A percentile compares a stretch with the other conserved stretches of the same genome.
Conservation (phyloP, 1,140 invertebrate genomes). For the Tetraneura akinire region DNA sequence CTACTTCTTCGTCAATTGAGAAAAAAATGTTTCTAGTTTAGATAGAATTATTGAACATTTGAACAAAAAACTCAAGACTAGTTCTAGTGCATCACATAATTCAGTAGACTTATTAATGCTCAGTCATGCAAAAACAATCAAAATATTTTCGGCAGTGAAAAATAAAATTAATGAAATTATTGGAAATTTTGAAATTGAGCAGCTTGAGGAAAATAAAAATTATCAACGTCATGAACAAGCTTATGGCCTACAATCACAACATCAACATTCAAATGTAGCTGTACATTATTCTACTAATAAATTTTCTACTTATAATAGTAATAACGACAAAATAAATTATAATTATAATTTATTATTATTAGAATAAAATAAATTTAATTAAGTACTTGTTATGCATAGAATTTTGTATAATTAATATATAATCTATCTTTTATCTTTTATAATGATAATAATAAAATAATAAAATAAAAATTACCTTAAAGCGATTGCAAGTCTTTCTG, state of each 20-base stretch:
- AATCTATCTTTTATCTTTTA: background rate
- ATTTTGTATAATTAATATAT: conserved; percentile 1
- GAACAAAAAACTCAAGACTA: background rate
- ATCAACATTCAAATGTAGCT: background rate
- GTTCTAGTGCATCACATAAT: background rate
- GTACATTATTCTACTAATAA: background rate
- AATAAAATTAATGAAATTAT: background rate
- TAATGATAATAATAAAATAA: too few relatives aligned
- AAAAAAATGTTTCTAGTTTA: background rate
- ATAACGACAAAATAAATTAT: too few relatives aligned
- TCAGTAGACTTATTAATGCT: background rate
- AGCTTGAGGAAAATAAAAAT: background rate
- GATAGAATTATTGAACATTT: background rate
- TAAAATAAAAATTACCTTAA: background rate
- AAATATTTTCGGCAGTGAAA: background rate
- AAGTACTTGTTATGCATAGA: background rate
- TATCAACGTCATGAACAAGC: background rate
- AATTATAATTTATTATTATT: too few relatives aligned
- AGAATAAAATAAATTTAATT: too few relatives aligned
- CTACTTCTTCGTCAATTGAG: background rate
- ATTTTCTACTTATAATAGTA: background rate
- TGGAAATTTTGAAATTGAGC: background rate
- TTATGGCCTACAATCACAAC: too few relatives aligned
- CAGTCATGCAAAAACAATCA: background rate
- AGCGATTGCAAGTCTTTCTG: background rate